Evolutionary conservation across 2,797 vertebrate species (phyloP).

Genomic region (Sebastolobus altivelis): DNA sequence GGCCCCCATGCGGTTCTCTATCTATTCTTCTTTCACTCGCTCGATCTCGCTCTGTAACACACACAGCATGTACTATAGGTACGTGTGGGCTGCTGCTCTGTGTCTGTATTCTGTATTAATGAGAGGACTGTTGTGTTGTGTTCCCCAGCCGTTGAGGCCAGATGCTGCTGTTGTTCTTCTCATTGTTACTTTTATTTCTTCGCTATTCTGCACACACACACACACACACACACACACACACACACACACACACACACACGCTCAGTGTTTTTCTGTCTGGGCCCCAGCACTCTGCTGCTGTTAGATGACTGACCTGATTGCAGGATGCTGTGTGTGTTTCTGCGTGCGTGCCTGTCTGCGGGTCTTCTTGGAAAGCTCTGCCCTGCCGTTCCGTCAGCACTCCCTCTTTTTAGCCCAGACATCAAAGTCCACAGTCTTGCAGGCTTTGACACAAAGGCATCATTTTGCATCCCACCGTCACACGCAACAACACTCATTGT

Average conservation of each 20-base stretch:
- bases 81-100: constrained; percentile 69
- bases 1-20: constrained; percentile 73
- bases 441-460: constrained; percentile 39
- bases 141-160: constrained; percentile 75
- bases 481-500: constrained; percentile 27
- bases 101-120: constrained; percentile 78
- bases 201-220: constrained; percentile 33
- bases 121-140: constrained; percentile 74
- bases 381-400: constrained; percentile 52
- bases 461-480: constrained; percentile 40
- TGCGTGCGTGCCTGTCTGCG: constrained; percentile 2
- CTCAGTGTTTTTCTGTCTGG: constrained; percentile 53
- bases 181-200: constrained; percentile 73
- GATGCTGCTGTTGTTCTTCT: constrained; percentile 76
- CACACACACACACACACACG: neutral
- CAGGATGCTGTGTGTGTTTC: constrained; percentile 59
- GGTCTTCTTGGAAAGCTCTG: constrained; percentile 44
- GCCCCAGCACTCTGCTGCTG: constrained; percentile 52
- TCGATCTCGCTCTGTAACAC: constrained; percentile 61
- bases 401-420: constrained; percentile 45
- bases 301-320: constrained; percentile 79
- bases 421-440: constrained; percentile 46
- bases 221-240: constrained; percentile 9
- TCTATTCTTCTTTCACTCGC: constrained; percentile 70
- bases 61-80: constrained; percentile 60